Evolutionary conservation across 1,140 invertebrate genomes (phyloP), one percentile per base, ranked within the genome.

Genomic region (Oppia nitens): DNA sequence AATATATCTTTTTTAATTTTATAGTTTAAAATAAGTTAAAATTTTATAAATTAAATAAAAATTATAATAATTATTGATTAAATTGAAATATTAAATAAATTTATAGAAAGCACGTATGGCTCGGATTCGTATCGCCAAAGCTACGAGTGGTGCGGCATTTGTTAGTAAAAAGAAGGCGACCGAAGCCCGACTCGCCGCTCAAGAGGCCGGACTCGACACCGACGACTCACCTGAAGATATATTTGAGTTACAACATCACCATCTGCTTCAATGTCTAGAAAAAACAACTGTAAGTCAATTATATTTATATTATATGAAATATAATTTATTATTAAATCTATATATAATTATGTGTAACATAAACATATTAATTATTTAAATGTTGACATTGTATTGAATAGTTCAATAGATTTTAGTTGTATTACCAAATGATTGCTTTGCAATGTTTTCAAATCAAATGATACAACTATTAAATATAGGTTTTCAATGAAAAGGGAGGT

Each of bases 101-200:
- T 14, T 25, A 53, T 81, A 99, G 95, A 98, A 98, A 92, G 94
- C 94, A 32, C 81, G 95, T 63, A 77, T 98, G 70, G 92, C 94
- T 47, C 80, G 95, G 63, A 98, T 98, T 66, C 82, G 90, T 63
- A 94, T 98, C 70, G 94, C 95, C 29, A 98, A 98, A 72, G 95
- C 96, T 29, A 96, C 93, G 3, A 95, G 89, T 53, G 93, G 94
- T n/a, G 93, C 93, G 4, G 95, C 94, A 3, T 97, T 98, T 74
- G 88, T 97, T 53, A 90, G 81, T 69, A 97, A 97, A 76, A 98
- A 98, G 81, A 96, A 96, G 71, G 91, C 92, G n/a, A 90, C 90
- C 1, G 94, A 98, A 71, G 91, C 93, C 4, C 76, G 90, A 53
- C 74, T 92, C 62, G 87, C 87, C 47, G 89, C 88, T 24, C 85